Base-by-base conservation (phyloP, 2,113 vertebrate genomes). In the Oncorhynchus kisutch region DNA sequence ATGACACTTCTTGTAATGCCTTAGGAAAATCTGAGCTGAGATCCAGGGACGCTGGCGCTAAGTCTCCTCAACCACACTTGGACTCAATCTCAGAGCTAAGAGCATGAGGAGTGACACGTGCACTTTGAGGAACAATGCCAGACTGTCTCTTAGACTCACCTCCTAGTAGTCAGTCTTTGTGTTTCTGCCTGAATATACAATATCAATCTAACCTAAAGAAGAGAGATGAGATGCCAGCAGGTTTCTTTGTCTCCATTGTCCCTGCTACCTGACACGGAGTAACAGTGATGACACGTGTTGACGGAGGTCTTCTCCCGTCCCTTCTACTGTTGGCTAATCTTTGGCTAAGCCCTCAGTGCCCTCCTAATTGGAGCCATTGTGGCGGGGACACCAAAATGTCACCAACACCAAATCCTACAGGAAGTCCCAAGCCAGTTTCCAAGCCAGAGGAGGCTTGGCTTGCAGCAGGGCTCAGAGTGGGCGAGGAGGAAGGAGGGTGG, bases 1-100 rank as follows among this genome's bases (percentile, higher is more conserved):
- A 85, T 88, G 88, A 90, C 85, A 91, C 85, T 84, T 76, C 85
- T 89, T 84, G 85, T 90, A 90, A 91, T 86, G 86, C 88, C 82
- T 88, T 73, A 65, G 78, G 88, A 91, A 85, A 85, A 89, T 91
- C 85, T 91, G 51, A 77, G 80, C 82, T 77, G 74, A 75, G 69
- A 79, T 83, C 77, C 78, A 77, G 62, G 74, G 84, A 80, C 57
- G 82, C 84, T 84, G 75, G 85, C 84, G 82, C 83, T 83, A 75
- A 88, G 84, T 85, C 83, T 87, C 82, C 80, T 34, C 73, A 29
- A 72, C 74, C 27, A 60, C 74, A 60, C 59, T 77, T 71, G 74
- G 82, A 81, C 85, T 88, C 87, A 85, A 82, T 87, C 79, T 86
- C 76, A 77, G 79, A 72, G 87, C 84, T 88, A 77, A 88, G 89